These are phyloP conservation scores for Nothocercus julius DNA, from an alignment of 2,113 vertebrate genomes.

Conservation along the genomic window DNA sequence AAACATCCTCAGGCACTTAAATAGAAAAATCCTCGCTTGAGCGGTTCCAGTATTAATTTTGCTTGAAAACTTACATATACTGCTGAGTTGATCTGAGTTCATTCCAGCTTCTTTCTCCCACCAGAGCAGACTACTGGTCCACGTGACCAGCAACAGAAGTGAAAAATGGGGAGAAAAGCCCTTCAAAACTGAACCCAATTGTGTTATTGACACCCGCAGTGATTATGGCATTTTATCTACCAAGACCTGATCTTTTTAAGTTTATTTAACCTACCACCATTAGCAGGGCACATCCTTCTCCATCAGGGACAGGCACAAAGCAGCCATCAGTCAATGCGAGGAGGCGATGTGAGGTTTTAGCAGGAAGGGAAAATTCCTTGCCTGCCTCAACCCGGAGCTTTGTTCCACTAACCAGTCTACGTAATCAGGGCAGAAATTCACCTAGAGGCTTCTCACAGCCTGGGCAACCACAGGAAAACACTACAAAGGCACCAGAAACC, in stretches of 20 bases:
- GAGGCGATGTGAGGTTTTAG: neutral
- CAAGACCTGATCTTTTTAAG: neutral
- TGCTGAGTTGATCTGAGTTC: neutral
- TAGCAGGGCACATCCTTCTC: neutral
- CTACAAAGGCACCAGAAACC: neutral
- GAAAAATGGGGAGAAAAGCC: neutral
- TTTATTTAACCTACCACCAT: neutral
- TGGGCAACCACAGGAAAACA: neutral
- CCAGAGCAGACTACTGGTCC: too few species aligned
- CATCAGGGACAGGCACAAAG: neutral
- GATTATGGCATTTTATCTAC: neutral
- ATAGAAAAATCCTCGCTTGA: neutral
- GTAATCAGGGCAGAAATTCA: neutral
- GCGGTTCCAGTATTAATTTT: neutral
- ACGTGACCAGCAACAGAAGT: neutral
- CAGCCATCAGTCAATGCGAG: neutral
- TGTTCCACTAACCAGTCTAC: neutral
- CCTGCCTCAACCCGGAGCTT: neutral
- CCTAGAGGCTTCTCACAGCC: neutral
- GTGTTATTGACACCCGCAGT: fast-evolving
- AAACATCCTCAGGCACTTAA: neutral
- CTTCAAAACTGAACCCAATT: neutral
- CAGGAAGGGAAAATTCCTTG: neutral
- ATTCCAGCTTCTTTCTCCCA: neutral
- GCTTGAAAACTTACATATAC: neutral